Base-by-base conservation (phyloP, 2,888 invertebrate species). In the Anodontia alba region DNA sequence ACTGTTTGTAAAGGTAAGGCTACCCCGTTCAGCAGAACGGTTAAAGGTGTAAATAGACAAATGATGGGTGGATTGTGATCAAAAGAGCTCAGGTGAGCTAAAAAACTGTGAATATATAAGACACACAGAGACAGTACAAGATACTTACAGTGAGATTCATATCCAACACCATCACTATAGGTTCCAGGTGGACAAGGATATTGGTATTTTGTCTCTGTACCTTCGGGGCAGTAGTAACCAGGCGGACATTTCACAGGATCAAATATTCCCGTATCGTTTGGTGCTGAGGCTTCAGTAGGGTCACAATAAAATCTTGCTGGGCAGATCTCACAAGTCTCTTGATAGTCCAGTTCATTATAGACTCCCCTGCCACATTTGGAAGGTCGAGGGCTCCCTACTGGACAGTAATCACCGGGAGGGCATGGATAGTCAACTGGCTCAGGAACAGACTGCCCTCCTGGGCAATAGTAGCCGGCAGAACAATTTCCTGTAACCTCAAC, bases 101-200 rank as follows among this genome's bases (percentile, higher is more conserved):
- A n/a, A n/a, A n/a, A n/a, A n/a, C n/a, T n/a, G n/a, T n/a, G n/a
- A n/a, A n/a, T n/a, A n/a, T n/a, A n/a, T n/a, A n/a, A n/a, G n/a
- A n/a, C n/a, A n/a, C n/a, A n/a, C n/a, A n/a, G n/a, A n/a, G n/a
- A n/a, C n/a, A n/a, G n/a, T n/a, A n/a, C n/a, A n/a, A n/a, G n/a
- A 38, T 31, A 78, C 89, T 83, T 86, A 92, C 92, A 73, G 46
- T 81, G 62, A 36, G 80, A 73, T 36, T 83, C 86, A 3, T 87
- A 73, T 10, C 77, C 77, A 0, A 73, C 75, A 7, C 15, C 17
- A 31, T 82, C 66, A 33, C 90, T 86, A 79, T 88, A 94, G 0
- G 91, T 92, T 29, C 94, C 94, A 0, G 89, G 43, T 2, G 90
- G 89, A 80, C 94, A 94, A 15, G 94, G 93, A 77, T 93, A 87